phyloP scores from a whole-genome alignment of 2,113 vertebrate genomes.

The Syngnathoides biaculeatus region DNA sequence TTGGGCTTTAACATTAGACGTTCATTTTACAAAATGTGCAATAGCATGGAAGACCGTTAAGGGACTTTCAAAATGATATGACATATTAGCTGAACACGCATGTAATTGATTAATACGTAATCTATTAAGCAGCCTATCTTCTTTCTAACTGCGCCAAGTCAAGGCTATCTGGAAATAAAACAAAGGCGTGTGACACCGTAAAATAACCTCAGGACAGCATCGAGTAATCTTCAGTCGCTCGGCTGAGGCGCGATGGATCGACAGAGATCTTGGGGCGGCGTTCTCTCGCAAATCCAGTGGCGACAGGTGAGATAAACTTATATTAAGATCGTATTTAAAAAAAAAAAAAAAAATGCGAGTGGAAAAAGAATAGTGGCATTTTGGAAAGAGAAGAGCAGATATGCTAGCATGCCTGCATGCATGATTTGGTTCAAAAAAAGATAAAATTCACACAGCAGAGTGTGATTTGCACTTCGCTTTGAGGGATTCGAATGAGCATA shows the following conservation, averaged over 20 bases:
- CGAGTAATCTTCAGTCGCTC: not conserved
- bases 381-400: not conserved
- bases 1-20: no score
- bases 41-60: slow-evolving; percentile 24
- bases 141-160: slow-evolving; percentile 8
- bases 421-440: no score
- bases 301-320: slow-evolving; percentile 36
- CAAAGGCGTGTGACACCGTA: not conserved
- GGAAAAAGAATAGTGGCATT: not conserved
- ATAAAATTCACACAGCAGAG: no score
- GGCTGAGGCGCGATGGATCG: slow-evolving; percentile 4
- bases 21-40: slow-evolving; percentile 1
- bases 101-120: slow-evolving; percentile 24
- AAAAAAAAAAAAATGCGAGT: not conserved
- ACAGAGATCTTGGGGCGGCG: slow-evolving; percentile 16
- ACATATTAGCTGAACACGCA: not conserved
- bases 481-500: no score
- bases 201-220: not conserved
- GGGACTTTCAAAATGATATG: no score
- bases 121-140: slow-evolving; percentile 21
- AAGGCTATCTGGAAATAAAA: slow-evolving; percentile 9
- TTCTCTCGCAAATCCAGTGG: slow-evolving; percentile 24
- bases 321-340: no score
- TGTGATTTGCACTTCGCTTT: no score
- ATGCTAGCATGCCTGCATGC: not conserved